Evolutionary conservation across 1,140 invertebrate genomes (phyloP).

Genomic region (Zaprionus nigranus): DNA sequence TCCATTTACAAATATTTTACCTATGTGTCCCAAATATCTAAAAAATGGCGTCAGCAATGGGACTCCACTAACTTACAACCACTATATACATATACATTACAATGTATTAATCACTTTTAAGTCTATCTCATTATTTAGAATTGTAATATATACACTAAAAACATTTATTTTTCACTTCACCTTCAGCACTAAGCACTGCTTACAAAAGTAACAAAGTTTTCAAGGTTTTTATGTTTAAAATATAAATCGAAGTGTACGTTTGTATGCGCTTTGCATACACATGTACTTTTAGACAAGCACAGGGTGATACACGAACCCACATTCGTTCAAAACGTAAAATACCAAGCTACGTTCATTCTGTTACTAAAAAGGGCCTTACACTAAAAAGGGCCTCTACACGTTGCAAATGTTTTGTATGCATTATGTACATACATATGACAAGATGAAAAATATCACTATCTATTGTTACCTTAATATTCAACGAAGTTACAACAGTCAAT

Average conservation of each 20-base stretch:
- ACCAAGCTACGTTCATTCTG: background rate
- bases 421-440: no score
- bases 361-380: background rate
- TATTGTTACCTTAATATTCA: no score
- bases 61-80: slow-evolving; percentile 41
- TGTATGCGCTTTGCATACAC: slow-evolving; percentile 16
- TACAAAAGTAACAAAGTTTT: slow-evolving; percentile 46
- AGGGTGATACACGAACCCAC: slow-evolving; percentile 24
- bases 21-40: slow-evolving; percentile 43
- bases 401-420: background rate
- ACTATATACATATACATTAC: slow-evolving; percentile 26
- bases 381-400: slow-evolving; percentile 15
- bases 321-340: slow-evolving; percentile 1
- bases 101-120: slow-evolving; percentile 22
- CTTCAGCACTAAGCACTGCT: slow-evolving; percentile 45
- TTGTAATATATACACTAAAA: slow-evolving; percentile 16
- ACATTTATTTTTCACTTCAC: slow-evolving; percentile 43
- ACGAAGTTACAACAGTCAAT: no score
- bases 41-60: slow-evolving; percentile 63
- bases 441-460: no score
- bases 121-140: slow-evolving; percentile 10
- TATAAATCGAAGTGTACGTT: slow-evolving; percentile 13
- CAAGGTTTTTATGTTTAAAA: slow-evolving; percentile 41
- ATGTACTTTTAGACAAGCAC: slow-evolving; percentile 24
- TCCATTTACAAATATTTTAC: slow-evolving; percentile 67